Evolutionary conservation across 1,140 invertebrate species (phyloP), one percentile per base, ranked within the genome.

Genomic region (Hyphantria cunea): DNA sequence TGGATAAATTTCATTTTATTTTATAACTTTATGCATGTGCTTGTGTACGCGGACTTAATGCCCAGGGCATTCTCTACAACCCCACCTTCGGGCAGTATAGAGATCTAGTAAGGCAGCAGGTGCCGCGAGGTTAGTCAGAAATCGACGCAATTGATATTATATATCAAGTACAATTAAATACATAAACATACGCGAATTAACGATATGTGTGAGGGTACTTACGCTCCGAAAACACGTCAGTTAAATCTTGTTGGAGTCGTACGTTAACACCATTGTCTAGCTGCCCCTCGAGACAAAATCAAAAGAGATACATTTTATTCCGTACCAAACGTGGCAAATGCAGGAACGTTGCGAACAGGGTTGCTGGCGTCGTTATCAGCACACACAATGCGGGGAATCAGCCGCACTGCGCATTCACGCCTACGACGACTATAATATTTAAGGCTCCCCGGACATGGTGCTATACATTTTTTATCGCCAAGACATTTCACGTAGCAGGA

Each of bases 321-420:
- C 3, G 7, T 13, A 13, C n/a, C 41, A 13, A 44, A 13, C 12
- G 41, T 44, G n/a, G 6, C n/a, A n/a, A 12, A 44, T n/a, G 12
- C 33, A 49, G 45, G 10, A 48, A 17, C 33, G 17, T 32, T n/a
- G 32, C 8, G 33, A 39, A 15, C 11, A 25, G 55, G 37, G 25
- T 32, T n/a, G 34, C 44, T 12, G 33, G 8, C 32, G 33, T n/a
- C 34, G 17, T 58, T 56, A 48, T 58, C 55, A 39, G 55, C 25
- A 10, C 33, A 48, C 33, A 48, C 45, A 58, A 31, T 49, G 45
- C 55, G 44, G 34, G 33, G 55, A 58, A 39, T 48, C 32, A 45
- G 55, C 45, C 55, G 55, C 55, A 58, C 45, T 58, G 55, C 55
- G 55, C 45, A 58, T 49, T 58, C 55, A 37, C 45, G 41, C 54